phyloP scores from a whole-genome alignment of 2,797 vertebrate genomes.

The Nasua narica region DNA sequence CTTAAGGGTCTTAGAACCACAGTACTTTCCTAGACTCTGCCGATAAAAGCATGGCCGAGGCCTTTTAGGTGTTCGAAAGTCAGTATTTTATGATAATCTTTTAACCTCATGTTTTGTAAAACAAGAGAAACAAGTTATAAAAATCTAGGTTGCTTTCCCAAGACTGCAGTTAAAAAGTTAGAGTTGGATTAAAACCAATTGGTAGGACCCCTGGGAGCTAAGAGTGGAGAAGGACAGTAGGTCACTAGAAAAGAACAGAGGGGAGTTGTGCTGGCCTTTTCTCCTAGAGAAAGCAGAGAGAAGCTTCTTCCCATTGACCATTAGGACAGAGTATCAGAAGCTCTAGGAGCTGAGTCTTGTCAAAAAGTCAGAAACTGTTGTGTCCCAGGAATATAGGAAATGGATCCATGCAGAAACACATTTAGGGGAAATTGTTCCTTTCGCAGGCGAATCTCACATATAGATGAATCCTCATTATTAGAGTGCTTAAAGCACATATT shows the following conservation, averaged over 20 bases:
- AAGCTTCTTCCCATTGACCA: background rate
- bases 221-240: background rate
- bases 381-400: background rate
- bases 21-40: background rate
- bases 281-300: background rate
- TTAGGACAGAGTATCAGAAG: constrained; percentile 35
- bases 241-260: background rate
- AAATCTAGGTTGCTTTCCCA: constrained; percentile 5
- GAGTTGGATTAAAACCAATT: constrained; percentile 37
- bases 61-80: background rate
- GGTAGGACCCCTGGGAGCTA: constrained; percentile 3
- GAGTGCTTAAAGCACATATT: background rate
- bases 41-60: background rate
- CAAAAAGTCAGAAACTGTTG: background rate
- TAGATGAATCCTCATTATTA: background rate
- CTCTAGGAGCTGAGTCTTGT: background rate
- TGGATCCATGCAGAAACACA: background rate
- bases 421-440: background rate
- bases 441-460: background rate
- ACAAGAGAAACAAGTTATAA: constrained; percentile 22
- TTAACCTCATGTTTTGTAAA: constrained; percentile 38
- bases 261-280: background rate
- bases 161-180: background rate
- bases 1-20: background rate
- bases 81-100: constrained; percentile 37